Evolutionary conservation across 2,797 vertebrate species (phyloP).

Genomic region (Valencia hispanica): DNA sequence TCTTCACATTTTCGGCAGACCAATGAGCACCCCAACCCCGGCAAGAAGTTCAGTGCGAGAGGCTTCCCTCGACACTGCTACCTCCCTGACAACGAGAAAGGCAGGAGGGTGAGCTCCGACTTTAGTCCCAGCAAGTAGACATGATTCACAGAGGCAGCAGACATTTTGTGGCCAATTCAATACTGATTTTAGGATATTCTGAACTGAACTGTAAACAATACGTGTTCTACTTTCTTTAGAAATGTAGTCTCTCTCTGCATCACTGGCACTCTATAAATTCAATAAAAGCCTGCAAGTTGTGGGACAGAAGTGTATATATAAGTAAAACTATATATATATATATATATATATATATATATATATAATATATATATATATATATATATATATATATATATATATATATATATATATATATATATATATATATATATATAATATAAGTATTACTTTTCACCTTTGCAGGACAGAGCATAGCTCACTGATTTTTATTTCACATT

Average conservation of each 20-base stretch:
- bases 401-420: no score
- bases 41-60: constrained; percentile 94
- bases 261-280: neutral
- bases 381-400: no score
- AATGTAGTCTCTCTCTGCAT: neutral
- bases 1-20: constrained; percentile 79
- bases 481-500: no score
- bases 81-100: constrained; percentile 93
- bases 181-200: neutral
- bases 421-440: no score
- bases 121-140: neutral
- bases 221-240: neutral
- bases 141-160: neutral
- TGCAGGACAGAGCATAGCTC: no score
- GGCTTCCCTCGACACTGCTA: constrained; percentile 98
- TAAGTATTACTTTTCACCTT: no score
- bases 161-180: neutral
- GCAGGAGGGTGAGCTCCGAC: constrained; percentile 86
- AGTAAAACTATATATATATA: no score
- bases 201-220: neutral
- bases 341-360: no score
- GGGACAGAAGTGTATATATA: no score
- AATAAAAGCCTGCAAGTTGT: neutral
- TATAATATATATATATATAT: no score
- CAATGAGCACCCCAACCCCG: constrained; percentile 92